phyloP scores from a whole-genome alignment of 2,888 invertebrate genomes.

The Netelia inedita region DNA sequence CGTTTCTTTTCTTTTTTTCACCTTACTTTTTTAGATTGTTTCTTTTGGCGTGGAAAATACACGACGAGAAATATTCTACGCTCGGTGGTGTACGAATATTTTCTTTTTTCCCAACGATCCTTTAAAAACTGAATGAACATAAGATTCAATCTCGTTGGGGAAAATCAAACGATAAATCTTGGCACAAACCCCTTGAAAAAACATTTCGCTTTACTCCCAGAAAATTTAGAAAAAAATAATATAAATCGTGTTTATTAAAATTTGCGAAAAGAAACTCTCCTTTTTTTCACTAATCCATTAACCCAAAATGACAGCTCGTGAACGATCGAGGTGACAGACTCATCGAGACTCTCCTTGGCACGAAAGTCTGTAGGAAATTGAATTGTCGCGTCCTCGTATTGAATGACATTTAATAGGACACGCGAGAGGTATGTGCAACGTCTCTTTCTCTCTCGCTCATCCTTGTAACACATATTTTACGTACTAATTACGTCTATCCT shows the following conservation, averaged over 20 bases:
- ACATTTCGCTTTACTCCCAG: neutral
- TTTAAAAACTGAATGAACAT: slow-evolving; percentile 47
- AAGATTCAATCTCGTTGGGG: slow-evolving; percentile 40
- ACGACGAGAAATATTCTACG: slow-evolving; percentile 36
- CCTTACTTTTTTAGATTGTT: slow-evolving; percentile 53
- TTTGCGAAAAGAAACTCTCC: neutral
- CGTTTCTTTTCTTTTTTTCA: slow-evolving; percentile 20
- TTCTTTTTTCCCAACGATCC: slow-evolving; percentile 29
- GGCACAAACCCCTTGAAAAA: neutral
- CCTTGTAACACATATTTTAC: slow-evolving; percentile 43
- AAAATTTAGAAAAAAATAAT: neutral
- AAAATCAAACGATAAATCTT: slow-evolving; percentile 19
- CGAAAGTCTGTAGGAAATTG: slow-evolving; percentile 63
- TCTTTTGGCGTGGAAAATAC: slow-evolving; percentile 52
- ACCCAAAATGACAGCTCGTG: slow-evolving; percentile 16
- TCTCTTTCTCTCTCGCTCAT: slow-evolving; percentile 22
- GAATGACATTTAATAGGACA: slow-evolving; percentile 57
- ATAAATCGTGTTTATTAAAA: slow-evolving; percentile 11
- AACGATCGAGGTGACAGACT: slow-evolving; percentile 16
- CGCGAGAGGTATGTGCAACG: slow-evolving; percentile 10
- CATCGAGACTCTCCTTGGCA: slow-evolving; percentile 53
- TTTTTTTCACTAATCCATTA: slow-evolving; percentile 35
- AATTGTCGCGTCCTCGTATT: slow-evolving; percentile 56
- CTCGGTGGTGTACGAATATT: slow-evolving; percentile 37
- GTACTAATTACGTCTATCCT: slow-evolving; percentile 41